These are phyloP conservation scores for Dolichoris vasculosae DNA, from an alignment of 1,140 invertebrate genomes.

Conservation along the genomic window DNA sequence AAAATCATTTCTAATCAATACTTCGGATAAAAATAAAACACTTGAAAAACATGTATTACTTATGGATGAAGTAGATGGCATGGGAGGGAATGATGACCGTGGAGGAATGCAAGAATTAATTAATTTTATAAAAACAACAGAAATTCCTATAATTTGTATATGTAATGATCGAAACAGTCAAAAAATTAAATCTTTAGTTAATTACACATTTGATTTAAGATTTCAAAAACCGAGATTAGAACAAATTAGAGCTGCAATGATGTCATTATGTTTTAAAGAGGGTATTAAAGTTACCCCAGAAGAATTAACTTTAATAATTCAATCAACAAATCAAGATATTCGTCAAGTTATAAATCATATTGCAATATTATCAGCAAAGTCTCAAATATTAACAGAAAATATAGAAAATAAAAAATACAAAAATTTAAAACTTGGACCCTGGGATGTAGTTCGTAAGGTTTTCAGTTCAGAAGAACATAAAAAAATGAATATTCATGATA, in stretches of 20 bases:
- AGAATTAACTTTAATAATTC: slow-evolving; percentile 88
- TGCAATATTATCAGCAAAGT: slow-evolving; percentile 82
- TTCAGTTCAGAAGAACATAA: slow-evolving; percentile 90
- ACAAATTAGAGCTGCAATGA: slow-evolving; percentile 93
- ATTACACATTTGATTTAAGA: slow-evolving; percentile 96
- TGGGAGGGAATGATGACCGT: slow-evolving; percentile 99
- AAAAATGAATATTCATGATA: slow-evolving; percentile 88
- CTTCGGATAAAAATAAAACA: slow-evolving; percentile 54
- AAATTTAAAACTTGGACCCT: slow-evolving; percentile 92
- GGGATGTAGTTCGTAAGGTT: slow-evolving; percentile 94
- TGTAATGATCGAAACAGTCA: slow-evolving; percentile 97
- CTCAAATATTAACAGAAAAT: slow-evolving; percentile 72
- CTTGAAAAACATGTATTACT: slow-evolving; percentile 87
- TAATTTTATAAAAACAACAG: slow-evolving; percentile 90
- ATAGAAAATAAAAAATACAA: slow-evolving; percentile 81
- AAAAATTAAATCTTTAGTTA: slow-evolving; percentile 94
- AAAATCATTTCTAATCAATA: slow-evolving; percentile 77
- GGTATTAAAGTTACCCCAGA: slow-evolving; percentile 86
- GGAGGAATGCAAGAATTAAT: slow-evolving; percentile 98
- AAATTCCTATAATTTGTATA: slow-evolving; percentile 97
- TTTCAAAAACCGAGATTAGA: slow-evolving; percentile 88
- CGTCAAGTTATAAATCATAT: slow-evolving; percentile 94
- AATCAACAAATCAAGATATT: slow-evolving; percentile 93
- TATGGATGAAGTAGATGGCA: slow-evolving; percentile 99
- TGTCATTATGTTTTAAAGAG: slow-evolving; percentile 94